These are phyloP conservation scores for Dallia pectoralis DNA, from an alignment of 2,797 vertebrate genomes.

Conservation along the genomic window DNA sequence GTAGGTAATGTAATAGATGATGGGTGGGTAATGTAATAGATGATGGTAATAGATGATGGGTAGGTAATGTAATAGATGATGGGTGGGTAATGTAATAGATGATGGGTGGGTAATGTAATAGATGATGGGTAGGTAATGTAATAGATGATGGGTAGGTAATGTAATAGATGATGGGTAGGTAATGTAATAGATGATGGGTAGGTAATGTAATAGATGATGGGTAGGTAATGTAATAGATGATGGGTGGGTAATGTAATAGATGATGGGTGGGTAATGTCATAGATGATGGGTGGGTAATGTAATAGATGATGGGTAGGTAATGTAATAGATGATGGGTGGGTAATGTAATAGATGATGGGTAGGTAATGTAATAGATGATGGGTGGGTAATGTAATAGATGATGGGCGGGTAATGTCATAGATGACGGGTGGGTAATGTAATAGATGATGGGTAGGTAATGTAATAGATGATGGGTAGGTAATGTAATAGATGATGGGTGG, in stretches of 20 bases:
- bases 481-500: no score
- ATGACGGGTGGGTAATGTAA: neutral
- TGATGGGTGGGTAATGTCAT: neutral
- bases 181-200: neutral
- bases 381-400: neutral
- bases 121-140: no score
- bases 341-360: neutral
- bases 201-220: neutral
- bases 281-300: no score
- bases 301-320: neutral
- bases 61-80: neutral
- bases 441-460: neutral
- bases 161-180: neutral
- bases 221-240: no score
- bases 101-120: neutral
- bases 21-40: neutral
- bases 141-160: no score
- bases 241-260: no score
- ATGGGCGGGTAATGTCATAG: neutral
- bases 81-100: neutral
- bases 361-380: no score
- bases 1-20: no score
- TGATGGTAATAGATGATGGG: no score
- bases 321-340: neutral
- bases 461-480: neutral